These are phyloP conservation scores for Chiloscyllium plagiosum DNA, from an alignment of 2,113 vertebrate species.

Conservation along the genomic window DNA sequence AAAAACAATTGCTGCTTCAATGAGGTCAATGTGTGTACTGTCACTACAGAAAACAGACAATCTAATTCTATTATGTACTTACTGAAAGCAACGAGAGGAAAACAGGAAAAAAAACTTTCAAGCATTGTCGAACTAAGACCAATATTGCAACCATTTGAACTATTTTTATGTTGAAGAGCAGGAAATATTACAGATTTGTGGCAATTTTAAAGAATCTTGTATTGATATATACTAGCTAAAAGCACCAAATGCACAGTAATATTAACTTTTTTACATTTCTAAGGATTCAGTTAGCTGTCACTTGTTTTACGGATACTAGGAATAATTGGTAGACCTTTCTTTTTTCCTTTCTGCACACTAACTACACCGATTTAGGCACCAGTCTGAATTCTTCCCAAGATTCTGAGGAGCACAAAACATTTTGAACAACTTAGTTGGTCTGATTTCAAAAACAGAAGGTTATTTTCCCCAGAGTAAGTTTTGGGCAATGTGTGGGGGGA, in stretches of 20 bases:
- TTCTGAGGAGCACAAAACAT: background rate
- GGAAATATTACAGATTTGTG: background rate
- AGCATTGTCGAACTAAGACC: background rate
- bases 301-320: background rate
- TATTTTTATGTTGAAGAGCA: background rate
- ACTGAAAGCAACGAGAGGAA: background rate
- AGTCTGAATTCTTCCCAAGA: too few species aligned
- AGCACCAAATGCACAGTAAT: background rate
- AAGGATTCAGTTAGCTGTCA: background rate
- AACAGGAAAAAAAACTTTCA: background rate
- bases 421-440: background rate
- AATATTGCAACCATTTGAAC: background rate
- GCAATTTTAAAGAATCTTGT: background rate
- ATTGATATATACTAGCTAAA: background rate
- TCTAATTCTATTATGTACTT: background rate
- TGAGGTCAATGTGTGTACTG: background rate
- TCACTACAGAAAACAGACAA: background rate
- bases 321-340: background rate
- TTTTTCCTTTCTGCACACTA: background rate
- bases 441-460: background rate
- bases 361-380: background rate
- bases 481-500: too few species aligned
- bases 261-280: background rate
- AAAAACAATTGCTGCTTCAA: background rate
- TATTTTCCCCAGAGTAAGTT: background rate